Conservation (phyloP, 2,888 invertebrate species). For the Didymodactylos carnosus region DNA sequence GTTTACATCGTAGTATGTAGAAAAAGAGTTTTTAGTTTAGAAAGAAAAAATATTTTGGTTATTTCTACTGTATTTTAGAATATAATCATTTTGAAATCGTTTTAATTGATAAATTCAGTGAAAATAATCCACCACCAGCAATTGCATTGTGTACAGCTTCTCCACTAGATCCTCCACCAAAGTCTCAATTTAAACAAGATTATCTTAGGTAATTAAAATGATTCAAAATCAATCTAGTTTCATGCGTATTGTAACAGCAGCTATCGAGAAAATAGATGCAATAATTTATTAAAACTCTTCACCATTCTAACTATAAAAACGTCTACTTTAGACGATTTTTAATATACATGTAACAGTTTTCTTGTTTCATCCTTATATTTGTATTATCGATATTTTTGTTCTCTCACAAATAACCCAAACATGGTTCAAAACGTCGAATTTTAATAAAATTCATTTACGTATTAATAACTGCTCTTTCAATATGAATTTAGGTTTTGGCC, state of each 20-base stretch:
- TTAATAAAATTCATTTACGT: no score
- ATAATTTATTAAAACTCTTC: neutral
- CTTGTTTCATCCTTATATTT: no score
- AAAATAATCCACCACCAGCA: slow-evolving; percentile 21
- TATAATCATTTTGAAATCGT: slow-evolving; percentile 28
- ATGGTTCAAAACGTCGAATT: no score
- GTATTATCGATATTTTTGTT: no score
- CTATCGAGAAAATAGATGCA: no score
- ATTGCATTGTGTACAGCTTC: slow-evolving; percentile 24
- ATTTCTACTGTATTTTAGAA: slow-evolving; percentile 16
- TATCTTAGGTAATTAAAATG: no score
- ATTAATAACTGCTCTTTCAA: no score
- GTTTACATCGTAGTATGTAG: slow-evolving; percentile 22
- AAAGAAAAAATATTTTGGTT: neutral
- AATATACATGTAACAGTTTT: no score
- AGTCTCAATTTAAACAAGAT: slow-evolving; percentile 23
- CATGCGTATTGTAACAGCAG: no score
- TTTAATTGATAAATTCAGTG: slow-evolving; percentile 23
- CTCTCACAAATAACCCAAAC: no score
- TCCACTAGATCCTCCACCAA: slow-evolving; percentile 20
- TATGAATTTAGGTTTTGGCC: slow-evolving; percentile 27
- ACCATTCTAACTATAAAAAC: neutral
- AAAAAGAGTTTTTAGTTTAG: slow-evolving; percentile 14
- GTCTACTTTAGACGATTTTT: slow-evolving; percentile 16
- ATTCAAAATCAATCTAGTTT: no score